These are phyloP conservation scores for Rhodeus uyekii DNA, from an alignment of 2,797 vertebrate genomes.

Conservation along the genomic window DNA sequence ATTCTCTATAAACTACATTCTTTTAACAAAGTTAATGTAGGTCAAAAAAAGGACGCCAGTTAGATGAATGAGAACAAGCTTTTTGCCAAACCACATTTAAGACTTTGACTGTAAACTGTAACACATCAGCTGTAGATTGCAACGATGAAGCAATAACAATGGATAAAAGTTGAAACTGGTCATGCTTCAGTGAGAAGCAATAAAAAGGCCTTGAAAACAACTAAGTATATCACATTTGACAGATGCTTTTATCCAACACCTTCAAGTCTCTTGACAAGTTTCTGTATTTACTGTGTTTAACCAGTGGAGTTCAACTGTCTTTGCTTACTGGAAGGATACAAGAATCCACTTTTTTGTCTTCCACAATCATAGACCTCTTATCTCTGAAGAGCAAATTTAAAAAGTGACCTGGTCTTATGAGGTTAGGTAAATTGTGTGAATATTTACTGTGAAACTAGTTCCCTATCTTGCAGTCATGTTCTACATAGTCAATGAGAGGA, in stretches of 20 bases:
- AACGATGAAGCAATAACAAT: not conserved
- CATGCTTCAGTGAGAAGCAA: not conserved
- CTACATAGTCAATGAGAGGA: not conserved
- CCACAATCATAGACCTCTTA: not conserved
- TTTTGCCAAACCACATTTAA: not conserved
- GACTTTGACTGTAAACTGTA: not conserved
- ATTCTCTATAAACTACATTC: constrained; percentile 17
- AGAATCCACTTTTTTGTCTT: not conserved
- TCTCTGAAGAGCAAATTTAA: not conserved
- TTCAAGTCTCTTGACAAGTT: not conserved
- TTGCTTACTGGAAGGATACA: not conserved
- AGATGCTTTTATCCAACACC: not conserved
- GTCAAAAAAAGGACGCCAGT: not conserved
- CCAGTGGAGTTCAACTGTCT: not conserved
- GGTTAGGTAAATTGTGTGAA: not conserved
- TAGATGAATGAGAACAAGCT: not conserved
- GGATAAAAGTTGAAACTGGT: not conserved
- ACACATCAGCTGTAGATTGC: not conserved
- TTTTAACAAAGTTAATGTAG: not conserved
- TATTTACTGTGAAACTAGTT: not conserved
- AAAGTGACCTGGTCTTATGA: not conserved
- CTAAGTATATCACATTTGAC: not conserved
- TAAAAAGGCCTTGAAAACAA: not conserved
- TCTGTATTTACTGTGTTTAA: not conserved
- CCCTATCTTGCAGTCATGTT: too few species aligned